A percentile compares a stretch with the other conserved stretches of the same genome.
These are phyloP conservation scores for Aldrovandia affinis DNA, from an alignment of 2,797 vertebrate species.

Conservation along the genomic window DNA sequence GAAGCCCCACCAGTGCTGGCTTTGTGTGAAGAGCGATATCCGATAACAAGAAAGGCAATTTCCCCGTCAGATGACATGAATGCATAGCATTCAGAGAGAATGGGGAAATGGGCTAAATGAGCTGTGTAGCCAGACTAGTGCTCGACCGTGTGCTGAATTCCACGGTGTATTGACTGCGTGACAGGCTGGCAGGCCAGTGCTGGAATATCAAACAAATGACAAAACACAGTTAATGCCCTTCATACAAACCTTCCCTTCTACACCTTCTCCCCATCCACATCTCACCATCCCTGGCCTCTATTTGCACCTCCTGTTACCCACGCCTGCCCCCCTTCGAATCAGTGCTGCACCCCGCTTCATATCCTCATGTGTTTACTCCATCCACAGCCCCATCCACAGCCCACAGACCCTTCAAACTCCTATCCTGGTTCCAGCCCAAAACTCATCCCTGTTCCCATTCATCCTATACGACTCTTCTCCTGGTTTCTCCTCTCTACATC, in stretches of 20 bases:
- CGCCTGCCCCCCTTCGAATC: not conserved
- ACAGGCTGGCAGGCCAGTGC: not conserved
- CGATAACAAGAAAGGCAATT: conserved; percentile 55
- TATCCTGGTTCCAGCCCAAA: not conserved
- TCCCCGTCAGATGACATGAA: conserved; percentile 31
- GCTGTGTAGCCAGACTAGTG: not conserved
- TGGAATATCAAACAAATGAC: not conserved
- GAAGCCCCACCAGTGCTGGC: conserved; percentile 28
- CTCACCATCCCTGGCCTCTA: conserved; percentile 5
- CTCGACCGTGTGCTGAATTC: not conserved
- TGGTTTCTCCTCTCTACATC: too few relatives aligned
- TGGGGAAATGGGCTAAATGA: not conserved
- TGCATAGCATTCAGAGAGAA: not conserved
- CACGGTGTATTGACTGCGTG: conserved; percentile 7
- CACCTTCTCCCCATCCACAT: conserved; percentile 14
- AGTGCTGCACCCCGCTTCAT: not conserved
- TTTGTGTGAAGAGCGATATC: conserved; percentile 37
- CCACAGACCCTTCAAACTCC: not conserved
- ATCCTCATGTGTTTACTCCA: not conserved
- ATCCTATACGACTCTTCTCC: too few relatives aligned
- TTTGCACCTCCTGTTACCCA: not conserved
- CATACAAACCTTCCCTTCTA: not conserved
- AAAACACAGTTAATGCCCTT: not conserved
- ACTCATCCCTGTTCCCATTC: not conserved
- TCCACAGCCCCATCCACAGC: not conserved